A percentile compares a stretch with the other conserved stretches of the same genome.
Evolutionary conservation across 2,888 invertebrate species (phyloP).

Genomic region (Aleiodes leptofemur): DNA sequence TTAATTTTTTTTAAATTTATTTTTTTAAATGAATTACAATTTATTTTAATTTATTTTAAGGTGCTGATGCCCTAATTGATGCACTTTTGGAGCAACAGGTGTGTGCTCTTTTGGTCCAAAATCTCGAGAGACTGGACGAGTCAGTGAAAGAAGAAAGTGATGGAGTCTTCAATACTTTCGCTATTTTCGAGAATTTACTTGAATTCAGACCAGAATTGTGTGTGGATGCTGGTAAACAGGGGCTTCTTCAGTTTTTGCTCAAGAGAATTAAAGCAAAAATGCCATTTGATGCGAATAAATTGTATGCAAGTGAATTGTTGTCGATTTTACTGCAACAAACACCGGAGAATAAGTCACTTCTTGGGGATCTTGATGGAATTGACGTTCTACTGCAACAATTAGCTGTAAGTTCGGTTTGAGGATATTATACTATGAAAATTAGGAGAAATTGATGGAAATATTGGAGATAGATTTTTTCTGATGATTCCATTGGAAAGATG

Average conservation of each 20-base stretch:
- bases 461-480: too few relatives aligned
- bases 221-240: constrained; percentile 91
- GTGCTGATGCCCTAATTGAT: constrained; percentile 91
- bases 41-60: constrained; percentile 66
- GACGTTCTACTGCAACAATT: constrained; percentile 96
- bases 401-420: constrained; percentile 79
- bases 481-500: too few relatives aligned
- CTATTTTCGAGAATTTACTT: constrained; percentile 95
- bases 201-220: constrained; percentile 93
- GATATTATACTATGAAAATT: too few relatives aligned
- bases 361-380: constrained; percentile 97
- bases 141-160: constrained; percentile 94
- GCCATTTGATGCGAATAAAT: constrained; percentile 95
- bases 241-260: constrained; percentile 93
- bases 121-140: constrained; percentile 95
- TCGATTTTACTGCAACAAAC: constrained; percentile 96
- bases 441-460: too few relatives aligned
- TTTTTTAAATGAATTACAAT: too few relatives aligned
- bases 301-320: constrained; percentile 96
- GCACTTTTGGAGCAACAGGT: constrained; percentile 93
- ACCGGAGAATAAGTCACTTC: constrained; percentile 85
- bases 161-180: constrained; percentile 96
- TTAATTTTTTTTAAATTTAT: too few relatives aligned
- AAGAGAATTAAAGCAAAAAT: constrained; percentile 92
- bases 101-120: constrained; percentile 92